Base-by-base conservation (phyloP, 92 coral and sea anemone genomes). In the Montipora capitata region DNA sequence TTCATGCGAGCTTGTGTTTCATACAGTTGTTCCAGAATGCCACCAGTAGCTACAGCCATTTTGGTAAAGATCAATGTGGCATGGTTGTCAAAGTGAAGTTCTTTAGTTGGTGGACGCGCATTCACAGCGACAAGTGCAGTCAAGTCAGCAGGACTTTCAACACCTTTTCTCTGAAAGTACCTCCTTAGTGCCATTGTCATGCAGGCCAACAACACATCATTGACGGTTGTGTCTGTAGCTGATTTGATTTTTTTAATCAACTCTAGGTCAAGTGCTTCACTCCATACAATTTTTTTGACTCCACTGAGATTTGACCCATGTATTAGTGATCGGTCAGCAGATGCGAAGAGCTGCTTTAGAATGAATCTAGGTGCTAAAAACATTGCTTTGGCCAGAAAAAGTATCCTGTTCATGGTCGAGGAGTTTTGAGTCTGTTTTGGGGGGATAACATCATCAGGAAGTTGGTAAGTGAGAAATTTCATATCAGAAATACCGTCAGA, bases 401-500 rank as follows among this genome's bases (percentile, higher is more conserved):
- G 61, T 54, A 13, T 0, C 14, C 15, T 54, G 61, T 13, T 13
- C 12, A 12, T 11, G 12, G 61, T 6, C 10, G 61, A 54, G 10
- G 14, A 54, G 13, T 9, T 54, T 12, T 12, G 61, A 54, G 61
- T 8, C 61, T 11, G 12, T 8, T 54, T 54, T 54, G 8, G 13
- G 10, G 61, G 61, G 61, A 8, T 2, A 8, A 54, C 61, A 1
- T 54, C 3, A 12, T 54, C 61, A 8, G 61, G 14, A 54, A 54
- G 10, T 54, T 95, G 91, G 48, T 72, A 39, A 54, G 82, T 68
- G 40, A 96, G 63, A 72, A 95, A 95, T 73, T 88, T 90, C 78
- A 95, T 49, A 45, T 95, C 52, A 1, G 99, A 81, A 40, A 96
- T 92, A 7, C 99, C 99, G 77, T 96, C 99, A 40, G 97, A 98